Percentiles rank a stretch among this genome's conserved stretches.
phyloP scores from a whole-genome alignment of 2,797 vertebrate genomes.

The Discoglossus pictus region DNA sequence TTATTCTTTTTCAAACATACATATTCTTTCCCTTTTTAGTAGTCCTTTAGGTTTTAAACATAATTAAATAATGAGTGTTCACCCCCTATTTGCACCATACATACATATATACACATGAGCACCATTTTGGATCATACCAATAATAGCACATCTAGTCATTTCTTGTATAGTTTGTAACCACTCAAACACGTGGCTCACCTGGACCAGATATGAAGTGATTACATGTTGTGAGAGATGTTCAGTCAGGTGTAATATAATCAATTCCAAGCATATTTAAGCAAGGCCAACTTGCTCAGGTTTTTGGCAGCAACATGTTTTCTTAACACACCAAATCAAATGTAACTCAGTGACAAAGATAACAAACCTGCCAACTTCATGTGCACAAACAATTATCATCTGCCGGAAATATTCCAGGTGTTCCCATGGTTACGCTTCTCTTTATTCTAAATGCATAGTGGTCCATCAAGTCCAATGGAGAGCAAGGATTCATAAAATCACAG shows the following conservation, averaged over 20 bases:
- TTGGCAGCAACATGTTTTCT: constrained; percentile 52
- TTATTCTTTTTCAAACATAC: too few relatives aligned
- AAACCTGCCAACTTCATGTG: constrained; percentile 42
- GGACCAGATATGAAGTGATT: constrained; percentile 51
- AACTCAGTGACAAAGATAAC: constrained; percentile 49
- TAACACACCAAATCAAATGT: constrained; percentile 41
- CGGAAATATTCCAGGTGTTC: constrained; percentile 37
- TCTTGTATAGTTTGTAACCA: constrained; percentile 36
- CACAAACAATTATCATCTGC: constrained; percentile 40
- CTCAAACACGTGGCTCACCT: constrained; percentile 51
- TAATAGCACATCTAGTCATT: constrained; percentile 22
- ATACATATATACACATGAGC: constrained; percentile 3
- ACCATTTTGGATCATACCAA: constrained; percentile 18
- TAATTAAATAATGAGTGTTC: too few relatives aligned
- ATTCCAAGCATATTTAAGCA: constrained; percentile 44
- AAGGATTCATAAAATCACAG: neutral
- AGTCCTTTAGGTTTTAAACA: too few relatives aligned
- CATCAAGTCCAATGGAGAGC: neutral
- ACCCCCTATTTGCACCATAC: too few relatives aligned
- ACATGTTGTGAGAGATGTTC: constrained; percentile 50
- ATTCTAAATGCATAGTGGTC: constrained; percentile 3
- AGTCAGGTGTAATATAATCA: constrained; percentile 57
- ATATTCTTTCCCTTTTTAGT: too few relatives aligned
- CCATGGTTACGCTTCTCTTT: constrained; percentile 37
- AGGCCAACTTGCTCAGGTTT: constrained; percentile 46